Evolutionary conservation across 2,888 invertebrate species (phyloP).

Genomic region (Onchidella celtica): DNA sequence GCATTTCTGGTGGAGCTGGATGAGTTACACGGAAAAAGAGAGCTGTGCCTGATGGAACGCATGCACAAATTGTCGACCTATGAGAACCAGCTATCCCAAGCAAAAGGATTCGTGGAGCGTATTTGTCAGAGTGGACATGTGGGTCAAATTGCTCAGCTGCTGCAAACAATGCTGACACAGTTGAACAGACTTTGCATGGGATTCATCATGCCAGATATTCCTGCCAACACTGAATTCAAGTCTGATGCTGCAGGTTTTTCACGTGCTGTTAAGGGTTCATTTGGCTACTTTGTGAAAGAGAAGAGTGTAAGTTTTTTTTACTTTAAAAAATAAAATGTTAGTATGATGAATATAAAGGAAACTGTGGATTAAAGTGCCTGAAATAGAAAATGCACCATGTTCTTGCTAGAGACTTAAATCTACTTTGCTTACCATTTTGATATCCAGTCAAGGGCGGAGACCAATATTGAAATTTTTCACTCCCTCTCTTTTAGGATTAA

Average conservation of each 20-base stretch:
- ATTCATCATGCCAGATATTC: conserved; percentile 90
- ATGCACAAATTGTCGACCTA: conserved; percentile 90
- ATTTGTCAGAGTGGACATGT: conserved; percentile 92
- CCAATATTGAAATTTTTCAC: no score
- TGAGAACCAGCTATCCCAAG: conserved; percentile 91
- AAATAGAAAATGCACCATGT: background rate
- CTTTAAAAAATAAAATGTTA: background rate
- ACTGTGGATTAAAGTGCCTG: background rate
- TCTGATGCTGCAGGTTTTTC: conserved; percentile 91
- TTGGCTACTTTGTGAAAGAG: conserved; percentile 73
- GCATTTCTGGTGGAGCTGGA: conserved; percentile 82
- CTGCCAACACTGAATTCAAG: conserved; percentile 87
- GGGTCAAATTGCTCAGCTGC: conserved; percentile 85
- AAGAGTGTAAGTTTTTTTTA: conserved; percentile 20
- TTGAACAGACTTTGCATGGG: conserved; percentile 89
- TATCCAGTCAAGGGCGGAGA: no score
- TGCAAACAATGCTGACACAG: conserved; percentile 89
- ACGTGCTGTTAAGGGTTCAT: conserved; percentile 83
- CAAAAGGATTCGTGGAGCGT: conserved; percentile 88
- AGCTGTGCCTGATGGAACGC: conserved; percentile 93
- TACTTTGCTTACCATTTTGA: no score
- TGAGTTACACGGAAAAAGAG: conserved; percentile 87
- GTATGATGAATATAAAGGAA: background rate
- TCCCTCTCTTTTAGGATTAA: no score
- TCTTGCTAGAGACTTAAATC: background rate